These are phyloP conservation scores for Tinamus major DNA, from an alignment of 2,797 vertebrate species.

Conservation along the genomic window DNA sequence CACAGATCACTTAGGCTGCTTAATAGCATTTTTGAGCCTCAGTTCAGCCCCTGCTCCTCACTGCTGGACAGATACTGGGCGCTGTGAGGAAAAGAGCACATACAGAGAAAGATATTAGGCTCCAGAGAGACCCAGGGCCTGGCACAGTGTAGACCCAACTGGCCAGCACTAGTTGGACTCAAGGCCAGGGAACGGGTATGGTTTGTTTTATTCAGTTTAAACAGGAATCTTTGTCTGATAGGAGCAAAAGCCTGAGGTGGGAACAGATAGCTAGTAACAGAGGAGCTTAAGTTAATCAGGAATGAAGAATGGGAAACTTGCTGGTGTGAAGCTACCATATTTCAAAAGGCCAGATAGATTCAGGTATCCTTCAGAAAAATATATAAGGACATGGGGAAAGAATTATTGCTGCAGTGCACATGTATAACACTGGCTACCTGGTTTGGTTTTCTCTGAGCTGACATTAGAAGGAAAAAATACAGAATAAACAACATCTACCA, in stretches of 20 bases:
- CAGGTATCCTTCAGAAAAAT: neutral
- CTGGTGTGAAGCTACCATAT: neutral
- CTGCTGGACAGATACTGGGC: neutral
- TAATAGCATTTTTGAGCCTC: neutral
- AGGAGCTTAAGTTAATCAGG: neutral
- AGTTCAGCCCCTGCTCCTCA: neutral
- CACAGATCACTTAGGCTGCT: neutral
- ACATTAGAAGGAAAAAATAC: neutral
- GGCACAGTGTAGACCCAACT: accelerated
- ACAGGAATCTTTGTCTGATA: neutral
- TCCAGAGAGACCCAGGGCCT: neutral
- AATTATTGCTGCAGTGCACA: neutral
- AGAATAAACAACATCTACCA: neutral
- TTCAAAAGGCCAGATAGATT: neutral
- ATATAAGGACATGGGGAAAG: neutral
- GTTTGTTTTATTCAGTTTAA: neutral
- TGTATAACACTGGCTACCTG: neutral
- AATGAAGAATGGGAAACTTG: neutral
- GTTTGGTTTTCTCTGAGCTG: neutral
- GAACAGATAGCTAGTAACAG: neutral
- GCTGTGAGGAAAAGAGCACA: neutral
- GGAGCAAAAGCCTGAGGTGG: neutral
- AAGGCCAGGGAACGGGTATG: neutral
- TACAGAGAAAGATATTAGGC: neutral
- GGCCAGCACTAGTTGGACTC: neutral